These are phyloP conservation scores for Protobothrops mucrosquamatus DNA, from an alignment of 2,113 vertebrate genomes.

Conservation along the genomic window DNA sequence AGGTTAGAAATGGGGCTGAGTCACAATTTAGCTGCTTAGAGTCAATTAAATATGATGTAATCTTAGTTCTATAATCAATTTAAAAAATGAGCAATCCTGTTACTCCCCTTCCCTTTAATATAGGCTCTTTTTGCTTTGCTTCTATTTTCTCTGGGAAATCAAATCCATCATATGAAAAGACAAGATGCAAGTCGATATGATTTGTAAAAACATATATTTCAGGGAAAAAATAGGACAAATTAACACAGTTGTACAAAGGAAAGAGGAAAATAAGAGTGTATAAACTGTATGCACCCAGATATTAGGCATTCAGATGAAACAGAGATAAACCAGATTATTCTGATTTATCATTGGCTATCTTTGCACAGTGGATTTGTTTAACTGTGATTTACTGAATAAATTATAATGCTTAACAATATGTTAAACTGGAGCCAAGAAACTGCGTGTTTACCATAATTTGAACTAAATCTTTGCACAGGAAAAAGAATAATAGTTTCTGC, in stretches of 20 bases:
- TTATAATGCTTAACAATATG: not conserved
- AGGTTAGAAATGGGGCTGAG: not conserved
- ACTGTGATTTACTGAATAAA: not conserved
- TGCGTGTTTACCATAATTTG: not conserved
- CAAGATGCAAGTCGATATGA: not conserved
- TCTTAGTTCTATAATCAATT: not conserved
- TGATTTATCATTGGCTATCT: not conserved
- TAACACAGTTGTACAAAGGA: not conserved
- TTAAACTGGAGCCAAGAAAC: not conserved
- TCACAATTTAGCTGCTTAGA: not conserved
- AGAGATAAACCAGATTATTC: not conserved
- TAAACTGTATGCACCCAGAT: not conserved
- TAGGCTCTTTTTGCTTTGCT: not conserved
- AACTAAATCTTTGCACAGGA: not conserved
- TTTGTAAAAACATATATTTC: not conserved
- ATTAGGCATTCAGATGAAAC: not conserved
- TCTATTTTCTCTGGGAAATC: not conserved
- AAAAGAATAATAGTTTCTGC: not conserved
- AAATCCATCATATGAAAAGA: not conserved
- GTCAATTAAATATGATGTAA: not conserved
- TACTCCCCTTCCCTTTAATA: not conserved
- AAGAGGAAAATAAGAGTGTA: not conserved
- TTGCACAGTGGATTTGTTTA: not conserved
- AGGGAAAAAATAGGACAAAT: not conserved
- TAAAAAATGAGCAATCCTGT: not conserved